Percentiles rank a stretch among this genome's conserved stretches.
These are phyloP conservation scores for Nematolebias whitei DNA, from an alignment of 2,113 vertebrate species.

Conservation along the genomic window DNA sequence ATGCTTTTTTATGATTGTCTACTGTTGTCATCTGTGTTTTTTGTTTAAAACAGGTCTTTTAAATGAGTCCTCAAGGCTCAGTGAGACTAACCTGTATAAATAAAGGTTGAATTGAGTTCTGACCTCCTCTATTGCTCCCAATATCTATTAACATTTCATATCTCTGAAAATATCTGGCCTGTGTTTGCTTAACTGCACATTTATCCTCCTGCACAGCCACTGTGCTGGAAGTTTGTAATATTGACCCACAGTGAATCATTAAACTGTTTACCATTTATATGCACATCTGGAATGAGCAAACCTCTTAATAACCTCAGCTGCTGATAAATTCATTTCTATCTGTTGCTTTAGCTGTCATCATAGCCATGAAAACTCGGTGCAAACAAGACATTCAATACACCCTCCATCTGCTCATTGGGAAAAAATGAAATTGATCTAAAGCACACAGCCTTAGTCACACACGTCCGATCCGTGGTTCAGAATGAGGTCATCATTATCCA, in stretches of 20 bases:
- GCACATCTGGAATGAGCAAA: slow-evolving; percentile 2
- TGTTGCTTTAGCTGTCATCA: slow-evolving; percentile 9
- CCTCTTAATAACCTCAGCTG: slow-evolving; percentile 15
- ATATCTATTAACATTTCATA: slow-evolving; percentile 4
- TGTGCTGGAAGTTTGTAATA: not conserved
- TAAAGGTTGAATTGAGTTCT: too few relatives aligned
- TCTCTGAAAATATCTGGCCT: slow-evolving; percentile 14
- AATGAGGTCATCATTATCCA: slow-evolving; percentile 42
- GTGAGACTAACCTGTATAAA: too few relatives aligned
- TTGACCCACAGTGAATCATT: slow-evolving; percentile 19
- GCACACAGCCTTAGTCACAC: slow-evolving; percentile 48
- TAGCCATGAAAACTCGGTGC: slow-evolving; percentile 10
- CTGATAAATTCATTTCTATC: slow-evolving; percentile 3
- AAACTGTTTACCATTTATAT: slow-evolving; percentile 5
- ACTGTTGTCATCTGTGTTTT: too few relatives aligned
- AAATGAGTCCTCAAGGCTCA: too few relatives aligned
- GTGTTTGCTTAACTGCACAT: slow-evolving; percentile 11
- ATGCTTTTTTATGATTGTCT: too few relatives aligned
- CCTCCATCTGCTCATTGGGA: slow-evolving; percentile 27
- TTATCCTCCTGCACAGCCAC: not conserved
- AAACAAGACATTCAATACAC: slow-evolving; percentile 31
- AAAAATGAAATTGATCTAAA: slow-evolving; percentile 49
- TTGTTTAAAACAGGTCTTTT: too few relatives aligned
- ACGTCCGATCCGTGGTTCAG: slow-evolving; percentile 33
- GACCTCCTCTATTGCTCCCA: slow-evolving; percentile 8